Evolutionary conservation across 1,140 invertebrate genomes (phyloP).

Genomic region (Paraescarpia echinospica): DNA sequence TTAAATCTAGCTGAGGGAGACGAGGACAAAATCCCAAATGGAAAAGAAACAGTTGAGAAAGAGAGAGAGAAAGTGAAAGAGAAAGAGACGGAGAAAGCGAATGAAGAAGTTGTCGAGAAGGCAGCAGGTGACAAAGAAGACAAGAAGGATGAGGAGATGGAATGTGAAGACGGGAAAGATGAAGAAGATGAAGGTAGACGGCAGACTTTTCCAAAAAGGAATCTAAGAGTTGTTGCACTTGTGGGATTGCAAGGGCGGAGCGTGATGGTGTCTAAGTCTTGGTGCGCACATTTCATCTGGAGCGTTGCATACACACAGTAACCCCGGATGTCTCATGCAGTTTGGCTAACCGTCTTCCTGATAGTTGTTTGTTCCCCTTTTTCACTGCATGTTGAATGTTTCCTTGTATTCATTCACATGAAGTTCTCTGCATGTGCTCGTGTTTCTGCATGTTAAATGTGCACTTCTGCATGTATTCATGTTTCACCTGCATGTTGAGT

Average conservation of each 20-base stretch:
- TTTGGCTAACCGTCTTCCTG: not conserved
- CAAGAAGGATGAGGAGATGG: conserved; percentile 31
- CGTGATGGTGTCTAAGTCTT: not conserved
- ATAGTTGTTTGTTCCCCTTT: not conserved
- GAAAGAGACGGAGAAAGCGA: conserved; percentile 40
- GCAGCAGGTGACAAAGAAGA: conserved; percentile 37
- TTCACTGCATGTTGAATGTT: no score
- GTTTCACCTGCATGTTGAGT: no score
- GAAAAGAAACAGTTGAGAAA: not conserved
- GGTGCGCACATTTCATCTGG: no score
- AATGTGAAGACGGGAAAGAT: conserved; percentile 32
- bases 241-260: not conserved
- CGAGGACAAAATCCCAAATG: not conserved
- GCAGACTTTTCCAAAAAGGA: not conserved
- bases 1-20: not conserved
- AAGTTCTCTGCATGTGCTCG: no score
- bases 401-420: no score
- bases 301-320: no score
- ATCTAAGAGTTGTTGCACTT: not conserved
- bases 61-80: conserved; percentile 21
- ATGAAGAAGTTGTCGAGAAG: conserved; percentile 41
- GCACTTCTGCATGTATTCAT: no score
- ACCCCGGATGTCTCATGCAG: not conserved
- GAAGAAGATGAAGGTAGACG: conserved; percentile 30
- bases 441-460: no score